A percentile compares a stretch with the other conserved stretches of the same genome.
Evolutionary conservation across 2,797 vertebrate species (phyloP).

Genomic region (Pachyuromys duprasi): DNA sequence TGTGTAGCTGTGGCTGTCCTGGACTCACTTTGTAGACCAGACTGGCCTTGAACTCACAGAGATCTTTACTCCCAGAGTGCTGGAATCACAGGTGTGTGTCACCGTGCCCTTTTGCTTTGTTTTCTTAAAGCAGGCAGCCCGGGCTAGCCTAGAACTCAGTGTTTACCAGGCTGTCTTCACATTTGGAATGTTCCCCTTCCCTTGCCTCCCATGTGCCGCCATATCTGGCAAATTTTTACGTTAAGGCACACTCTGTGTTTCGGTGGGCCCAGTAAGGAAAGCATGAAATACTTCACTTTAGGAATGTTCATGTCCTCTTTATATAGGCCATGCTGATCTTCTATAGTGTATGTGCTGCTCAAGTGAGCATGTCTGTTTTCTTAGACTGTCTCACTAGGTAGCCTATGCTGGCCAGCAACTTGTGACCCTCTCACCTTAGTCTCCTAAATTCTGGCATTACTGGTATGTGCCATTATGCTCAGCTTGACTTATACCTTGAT

Average conservation of each 20-base stretch:
- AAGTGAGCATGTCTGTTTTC: not conserved
- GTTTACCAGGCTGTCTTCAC: not conserved
- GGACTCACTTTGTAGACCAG: too few species aligned
- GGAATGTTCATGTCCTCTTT: not conserved
- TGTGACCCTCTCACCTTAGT: not conserved
- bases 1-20: too few species aligned
- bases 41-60: too few species aligned
- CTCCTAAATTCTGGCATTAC: not conserved
- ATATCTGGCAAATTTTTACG: not conserved
- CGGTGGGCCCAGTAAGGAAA: not conserved
- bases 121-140: not conserved
- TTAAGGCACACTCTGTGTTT: not conserved
- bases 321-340: not conserved
- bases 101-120: not conserved
- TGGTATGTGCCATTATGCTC: not conserved
- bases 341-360: not conserved
- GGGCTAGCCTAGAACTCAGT: not conserved
- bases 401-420: not conserved
- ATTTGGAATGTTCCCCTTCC: not conserved
- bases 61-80: too few species aligned
- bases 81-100: too few species aligned
- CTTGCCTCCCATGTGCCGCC: not conserved
- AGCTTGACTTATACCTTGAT: not conserved
- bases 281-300: not conserved
- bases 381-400: not conserved